Evolutionary conservation across 2,797 vertebrate genomes (phyloP).

Genomic region (Calcarius lapponicus): DNA sequence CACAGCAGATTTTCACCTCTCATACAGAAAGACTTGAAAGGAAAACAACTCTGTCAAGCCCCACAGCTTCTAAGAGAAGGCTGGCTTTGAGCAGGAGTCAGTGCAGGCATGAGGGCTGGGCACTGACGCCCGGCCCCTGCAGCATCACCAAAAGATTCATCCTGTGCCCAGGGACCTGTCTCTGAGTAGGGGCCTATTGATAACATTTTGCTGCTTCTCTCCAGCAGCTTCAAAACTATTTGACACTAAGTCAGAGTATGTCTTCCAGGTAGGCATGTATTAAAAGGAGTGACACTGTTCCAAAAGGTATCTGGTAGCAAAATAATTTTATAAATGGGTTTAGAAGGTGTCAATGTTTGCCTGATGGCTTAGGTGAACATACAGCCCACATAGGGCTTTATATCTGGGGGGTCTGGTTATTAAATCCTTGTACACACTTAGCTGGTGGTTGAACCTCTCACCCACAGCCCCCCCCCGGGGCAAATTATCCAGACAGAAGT

Average conservation of each 20-base stretch:
- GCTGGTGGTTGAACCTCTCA: not conserved
- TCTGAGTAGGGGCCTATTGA: fast-evolving
- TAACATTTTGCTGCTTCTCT: not conserved
- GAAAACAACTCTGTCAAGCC: not conserved
- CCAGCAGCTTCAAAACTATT: not conserved
- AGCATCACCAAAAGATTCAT: not conserved
- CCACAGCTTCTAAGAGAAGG: not conserved
- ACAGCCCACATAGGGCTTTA: not conserved
- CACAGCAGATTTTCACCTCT: not conserved
- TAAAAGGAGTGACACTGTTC: not conserved
- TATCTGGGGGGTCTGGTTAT: not conserved
- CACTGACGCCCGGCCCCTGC: fast-evolving
- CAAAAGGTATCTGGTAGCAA: not conserved
- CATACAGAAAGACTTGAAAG: not conserved
- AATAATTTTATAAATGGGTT: not conserved
- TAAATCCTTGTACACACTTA: not conserved
- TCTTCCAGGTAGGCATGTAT: not conserved
- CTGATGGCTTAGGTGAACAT: not conserved
- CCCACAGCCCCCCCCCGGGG: not conserved
- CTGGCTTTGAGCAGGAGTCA: not conserved
- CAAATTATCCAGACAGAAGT: not conserved
- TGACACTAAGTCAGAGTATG: not conserved
- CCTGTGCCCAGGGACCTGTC: not conserved
- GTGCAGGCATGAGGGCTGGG: fast-evolving
- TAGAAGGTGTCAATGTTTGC: not conserved